phyloP scores from a whole-genome alignment of 2,113 vertebrate species.

The Ifrita kowaldi region DNA sequence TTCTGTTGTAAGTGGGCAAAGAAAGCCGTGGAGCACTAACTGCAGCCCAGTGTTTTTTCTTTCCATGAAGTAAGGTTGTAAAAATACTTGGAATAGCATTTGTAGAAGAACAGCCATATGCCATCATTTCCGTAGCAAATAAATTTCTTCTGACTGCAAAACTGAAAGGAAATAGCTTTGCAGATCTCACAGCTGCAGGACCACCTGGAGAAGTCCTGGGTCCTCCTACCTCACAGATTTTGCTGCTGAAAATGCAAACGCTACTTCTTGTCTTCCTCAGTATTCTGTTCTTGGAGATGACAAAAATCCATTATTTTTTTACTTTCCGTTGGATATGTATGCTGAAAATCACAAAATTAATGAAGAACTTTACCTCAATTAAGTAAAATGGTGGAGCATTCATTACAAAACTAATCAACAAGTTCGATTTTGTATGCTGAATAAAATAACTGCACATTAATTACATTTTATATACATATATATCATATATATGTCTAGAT shows the following conservation, averaged over 20 bases:
- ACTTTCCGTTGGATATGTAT: neutral
- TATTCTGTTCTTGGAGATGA: neutral
- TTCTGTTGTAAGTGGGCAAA: neutral
- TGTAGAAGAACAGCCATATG: neutral
- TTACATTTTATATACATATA: neutral
- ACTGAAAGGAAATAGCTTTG: neutral
- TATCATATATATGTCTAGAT: neutral
- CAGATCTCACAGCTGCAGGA: neutral
- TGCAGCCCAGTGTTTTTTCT: neutral
- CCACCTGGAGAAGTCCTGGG: neutral
- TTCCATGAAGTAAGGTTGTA: neutral
- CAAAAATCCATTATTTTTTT: neutral
- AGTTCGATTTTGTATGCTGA: neutral
- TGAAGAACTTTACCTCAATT: neutral
- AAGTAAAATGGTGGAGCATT: neutral
- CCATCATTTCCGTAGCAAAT: neutral
- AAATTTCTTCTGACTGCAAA: neutral
- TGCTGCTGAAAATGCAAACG: neutral
- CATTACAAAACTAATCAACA: neutral
- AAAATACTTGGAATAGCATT: neutral
- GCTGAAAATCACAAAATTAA: neutral
- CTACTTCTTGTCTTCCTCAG: neutral
- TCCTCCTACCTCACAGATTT: neutral
- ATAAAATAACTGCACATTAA: neutral
- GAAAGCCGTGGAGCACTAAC: neutral